Evolutionary conservation across 2,888 invertebrate genomes (phyloP).

Genomic region (Pheosia tremula): DNA sequence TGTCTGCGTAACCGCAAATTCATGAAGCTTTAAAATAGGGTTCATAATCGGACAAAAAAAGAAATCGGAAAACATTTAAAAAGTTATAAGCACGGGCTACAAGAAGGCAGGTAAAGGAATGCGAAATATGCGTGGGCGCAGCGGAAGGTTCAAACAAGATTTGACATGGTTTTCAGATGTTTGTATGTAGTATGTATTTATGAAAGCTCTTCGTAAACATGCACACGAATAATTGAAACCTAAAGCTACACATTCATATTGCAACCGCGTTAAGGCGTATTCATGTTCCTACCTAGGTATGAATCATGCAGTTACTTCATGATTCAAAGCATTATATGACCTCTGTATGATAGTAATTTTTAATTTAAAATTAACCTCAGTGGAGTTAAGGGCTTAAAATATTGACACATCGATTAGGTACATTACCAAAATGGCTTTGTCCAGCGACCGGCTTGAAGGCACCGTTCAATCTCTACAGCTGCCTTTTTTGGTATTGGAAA

Average conservation of each 20-base stretch:
- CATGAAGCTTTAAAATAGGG: conserved; percentile 36
- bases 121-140: conserved; percentile 58
- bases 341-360: background rate
- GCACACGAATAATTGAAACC: conserved; percentile 19
- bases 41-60: conserved; percentile 36
- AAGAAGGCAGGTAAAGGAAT: conserved; percentile 60
- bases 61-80: conserved; percentile 44
- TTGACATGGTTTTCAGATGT: conserved; percentile 51
- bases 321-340: background rate
- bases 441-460: conserved; percentile 26
- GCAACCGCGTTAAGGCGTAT: too few species aligned
- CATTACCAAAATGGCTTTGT: conserved; percentile 32
- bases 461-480: conserved; percentile 45
- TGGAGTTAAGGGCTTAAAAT: background rate
- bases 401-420: conserved; percentile 30
- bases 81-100: conserved; percentile 46
- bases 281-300: too few species aligned
- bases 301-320: background rate
- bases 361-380: too few species aligned
- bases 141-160: conserved; percentile 54
- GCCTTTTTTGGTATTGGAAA: conserved; percentile 57
- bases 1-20: conserved; percentile 38
- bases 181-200: conserved; percentile 48
- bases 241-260: background rate
- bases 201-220: conserved; percentile 27